Conservation (phyloP, 2,888 invertebrate genomes). For the Eudemis profundana region DNA sequence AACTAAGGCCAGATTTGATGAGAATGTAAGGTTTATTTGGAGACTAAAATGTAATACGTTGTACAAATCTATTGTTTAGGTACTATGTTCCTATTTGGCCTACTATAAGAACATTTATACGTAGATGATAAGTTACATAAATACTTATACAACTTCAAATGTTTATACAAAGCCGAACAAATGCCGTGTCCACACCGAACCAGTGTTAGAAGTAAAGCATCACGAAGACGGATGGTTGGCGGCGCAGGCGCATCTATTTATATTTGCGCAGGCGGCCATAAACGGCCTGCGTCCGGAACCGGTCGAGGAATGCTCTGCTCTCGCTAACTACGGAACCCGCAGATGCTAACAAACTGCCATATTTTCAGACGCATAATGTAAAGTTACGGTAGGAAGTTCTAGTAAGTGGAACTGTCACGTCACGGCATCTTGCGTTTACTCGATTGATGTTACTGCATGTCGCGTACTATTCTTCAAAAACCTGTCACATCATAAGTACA, state of each 20-base stretch:
- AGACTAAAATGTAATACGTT: too few species aligned
- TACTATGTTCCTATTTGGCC: too few species aligned
- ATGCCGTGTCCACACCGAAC: slow-evolving; percentile 21
- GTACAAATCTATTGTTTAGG: too few species aligned
- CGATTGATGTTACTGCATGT: background rate
- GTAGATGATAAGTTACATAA: background rate
- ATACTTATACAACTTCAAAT: background rate
- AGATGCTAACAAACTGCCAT: slow-evolving; percentile 44
- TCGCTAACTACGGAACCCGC: slow-evolving; percentile 60
- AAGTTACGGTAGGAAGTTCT: slow-evolving; percentile 9
- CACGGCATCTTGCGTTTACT: background rate
- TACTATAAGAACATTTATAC: too few species aligned
- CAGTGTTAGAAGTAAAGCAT: slow-evolving; percentile 66
- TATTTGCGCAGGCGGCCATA: slow-evolving; percentile 77
- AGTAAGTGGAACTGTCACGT: too few species aligned
- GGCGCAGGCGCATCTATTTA: slow-evolving; percentile 73
- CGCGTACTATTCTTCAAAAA: background rate
- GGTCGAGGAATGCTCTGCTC: slow-evolving; percentile 81
- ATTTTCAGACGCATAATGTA: slow-evolving; percentile 59
- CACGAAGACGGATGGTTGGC: slow-evolving; percentile 77
- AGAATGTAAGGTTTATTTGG: too few species aligned
- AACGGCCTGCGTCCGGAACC: slow-evolving; percentile 76
- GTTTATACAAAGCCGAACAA: slow-evolving; percentile 15
- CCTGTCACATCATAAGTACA: slow-evolving; percentile 3
- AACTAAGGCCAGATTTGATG: background rate